phyloP scores from a whole-genome alignment of 1,140 invertebrate species.

The Drosophila ficusphila region DNA sequence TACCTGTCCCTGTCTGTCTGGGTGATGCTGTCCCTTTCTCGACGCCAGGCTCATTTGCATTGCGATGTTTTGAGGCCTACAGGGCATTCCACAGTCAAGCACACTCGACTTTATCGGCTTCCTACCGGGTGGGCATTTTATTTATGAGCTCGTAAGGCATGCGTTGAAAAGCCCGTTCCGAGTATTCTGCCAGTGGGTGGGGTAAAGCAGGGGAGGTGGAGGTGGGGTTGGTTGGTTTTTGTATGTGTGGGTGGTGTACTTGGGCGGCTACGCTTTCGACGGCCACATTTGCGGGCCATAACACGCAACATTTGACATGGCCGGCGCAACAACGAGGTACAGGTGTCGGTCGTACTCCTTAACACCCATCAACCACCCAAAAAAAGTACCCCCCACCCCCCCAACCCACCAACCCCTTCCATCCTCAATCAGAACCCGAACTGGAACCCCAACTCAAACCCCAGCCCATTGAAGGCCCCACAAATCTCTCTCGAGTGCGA shows the following conservation, averaged over 20 bases:
- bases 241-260: conserved; percentile 16
- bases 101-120: conserved; percentile 59
- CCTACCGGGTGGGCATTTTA: conserved; percentile 58
- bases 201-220: conserved; percentile 1
- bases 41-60: conserved; percentile 57
- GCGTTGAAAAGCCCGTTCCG: conserved; percentile 59
- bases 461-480: conserved; percentile 20
- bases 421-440: no score
- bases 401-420: neutral
- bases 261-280: conserved; percentile 67
- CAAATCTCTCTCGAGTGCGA: conserved; percentile 73
- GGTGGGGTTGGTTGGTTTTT: conserved; percentile 14
- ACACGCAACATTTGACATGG: conserved; percentile 80
- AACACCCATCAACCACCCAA: neutral
- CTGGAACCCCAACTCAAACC: no score
- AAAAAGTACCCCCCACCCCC: no score
- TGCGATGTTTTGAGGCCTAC: conserved; percentile 42
- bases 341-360: conserved; percentile 53
- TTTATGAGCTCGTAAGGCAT: conserved; percentile 76
- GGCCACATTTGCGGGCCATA: conserved; percentile 78
- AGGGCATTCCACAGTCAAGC: conserved; percentile 75
- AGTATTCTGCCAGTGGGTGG: neutral
- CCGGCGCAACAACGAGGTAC: conserved; percentile 40
- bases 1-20: neutral
- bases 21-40: conserved; percentile 16